These are phyloP conservation scores for Bombus ignitus DNA, from an alignment of 1,140 invertebrate genomes.

Conservation along the genomic window DNA sequence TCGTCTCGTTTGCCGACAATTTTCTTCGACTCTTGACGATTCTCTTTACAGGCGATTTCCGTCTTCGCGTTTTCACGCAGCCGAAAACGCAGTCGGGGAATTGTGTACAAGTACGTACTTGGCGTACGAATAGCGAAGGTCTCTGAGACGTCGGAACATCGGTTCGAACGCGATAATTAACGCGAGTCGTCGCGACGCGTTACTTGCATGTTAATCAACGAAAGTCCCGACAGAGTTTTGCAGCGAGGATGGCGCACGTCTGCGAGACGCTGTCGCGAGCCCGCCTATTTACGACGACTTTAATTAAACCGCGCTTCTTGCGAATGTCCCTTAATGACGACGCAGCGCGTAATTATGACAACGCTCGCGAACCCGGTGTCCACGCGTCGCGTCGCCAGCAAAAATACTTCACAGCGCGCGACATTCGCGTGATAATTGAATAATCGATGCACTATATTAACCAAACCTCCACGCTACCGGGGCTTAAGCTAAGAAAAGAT, in stretches of 20 bases:
- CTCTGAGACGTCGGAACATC: background rate
- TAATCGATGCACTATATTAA: slow-evolving; percentile 4
- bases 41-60: too few relatives aligned
- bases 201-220: slow-evolving; percentile 37
- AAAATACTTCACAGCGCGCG: background rate
- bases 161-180: slow-evolving; percentile 25
- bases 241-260: background rate
- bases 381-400: background rate
- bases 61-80: background rate
- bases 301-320: slow-evolving; percentile 53
- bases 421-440: slow-evolving; percentile 40
- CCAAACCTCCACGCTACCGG: slow-evolving; percentile 15
- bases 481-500: background rate
- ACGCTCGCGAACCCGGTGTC: background rate
- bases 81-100: background rate
- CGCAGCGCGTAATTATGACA: slow-evolving; percentile 47
- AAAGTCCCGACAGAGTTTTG: slow-evolving; percentile 1
- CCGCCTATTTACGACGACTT: slow-evolving; percentile 42
- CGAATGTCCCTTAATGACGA: slow-evolving; percentile 28
- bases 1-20: too few relatives aligned
- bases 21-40: too few relatives aligned
- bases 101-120: background rate
- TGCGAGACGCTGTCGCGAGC: slow-evolving; percentile 4
- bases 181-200: slow-evolving; percentile 15
- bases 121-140: background rate